These are phyloP conservation scores for Polyommatus icarus DNA, from an alignment of 2,888 invertebrate species.

Conservation along the genomic window DNA sequence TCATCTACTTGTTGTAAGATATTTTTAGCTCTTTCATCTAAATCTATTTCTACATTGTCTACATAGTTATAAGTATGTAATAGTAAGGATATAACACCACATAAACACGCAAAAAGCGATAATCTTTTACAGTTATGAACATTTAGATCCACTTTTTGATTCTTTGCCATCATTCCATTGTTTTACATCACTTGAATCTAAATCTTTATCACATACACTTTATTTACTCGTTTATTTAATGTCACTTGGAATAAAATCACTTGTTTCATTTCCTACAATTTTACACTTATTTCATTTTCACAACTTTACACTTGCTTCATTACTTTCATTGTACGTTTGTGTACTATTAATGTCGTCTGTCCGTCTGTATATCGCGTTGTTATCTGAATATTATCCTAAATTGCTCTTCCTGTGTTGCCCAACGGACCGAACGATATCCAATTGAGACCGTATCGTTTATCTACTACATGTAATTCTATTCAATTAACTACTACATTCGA, in stretches of 20 bases:
- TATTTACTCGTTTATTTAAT: not conserved
- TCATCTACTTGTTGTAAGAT: slow-evolving; percentile 59
- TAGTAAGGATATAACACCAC: slow-evolving; percentile 63
- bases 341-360: slow-evolving; percentile 28
- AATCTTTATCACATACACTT: not conserved
- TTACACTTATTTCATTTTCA: not conserved
- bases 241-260: not conserved
- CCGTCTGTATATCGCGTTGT: slow-evolving; percentile 39
- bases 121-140: slow-evolving; percentile 58
- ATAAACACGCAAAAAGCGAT: slow-evolving; percentile 62
- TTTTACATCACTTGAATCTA: not conserved
- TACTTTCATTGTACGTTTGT: not conserved
- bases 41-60: slow-evolving; percentile 44
- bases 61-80: slow-evolving; percentile 63
- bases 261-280: not conserved
- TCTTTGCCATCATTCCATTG: slow-evolving; percentile 40
- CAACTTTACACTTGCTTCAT: not conserved
- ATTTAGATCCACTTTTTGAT: slow-evolving; percentile 32
- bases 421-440: slow-evolving; percentile 62
- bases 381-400: slow-evolving; percentile 69
- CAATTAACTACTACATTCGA: not conserved
- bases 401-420: slow-evolving; percentile 73
- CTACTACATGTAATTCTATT: slow-evolving; percentile 15
- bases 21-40: slow-evolving; percentile 39
- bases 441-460: slow-evolving; percentile 54